These are phyloP conservation scores for Tangara arthus DNA, from an alignment of 2,797 vertebrate species.

Conservation along the genomic window DNA sequence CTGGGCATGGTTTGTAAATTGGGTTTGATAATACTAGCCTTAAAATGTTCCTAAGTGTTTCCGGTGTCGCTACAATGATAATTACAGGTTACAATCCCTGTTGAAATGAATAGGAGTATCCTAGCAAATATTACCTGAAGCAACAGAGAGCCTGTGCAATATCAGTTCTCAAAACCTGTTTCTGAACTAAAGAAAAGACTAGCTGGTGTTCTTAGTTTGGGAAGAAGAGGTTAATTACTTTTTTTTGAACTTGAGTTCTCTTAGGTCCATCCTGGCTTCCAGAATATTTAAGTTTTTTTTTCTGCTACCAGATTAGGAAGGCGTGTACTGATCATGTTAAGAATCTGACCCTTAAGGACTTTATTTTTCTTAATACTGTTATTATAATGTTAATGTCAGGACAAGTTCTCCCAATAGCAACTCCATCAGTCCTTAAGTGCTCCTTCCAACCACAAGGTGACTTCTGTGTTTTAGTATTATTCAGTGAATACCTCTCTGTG, in stretches of 20 bases:
- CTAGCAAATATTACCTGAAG: not conserved
- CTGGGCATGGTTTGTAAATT: not conserved
- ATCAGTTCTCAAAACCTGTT: not conserved
- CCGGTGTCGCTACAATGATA: not conserved
- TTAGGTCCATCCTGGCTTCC: not conserved
- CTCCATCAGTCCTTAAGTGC: not conserved
- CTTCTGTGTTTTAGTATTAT: not conserved
- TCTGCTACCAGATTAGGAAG: not conserved
- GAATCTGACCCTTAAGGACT: not conserved
- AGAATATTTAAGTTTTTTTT: not conserved
- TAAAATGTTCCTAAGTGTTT: not conserved
- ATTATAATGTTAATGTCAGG: not conserved
- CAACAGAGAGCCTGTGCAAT: not conserved
- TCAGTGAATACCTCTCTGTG: not conserved
- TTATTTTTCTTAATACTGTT: not conserved
- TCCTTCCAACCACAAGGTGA: not conserved
- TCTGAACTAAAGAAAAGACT: not conserved
- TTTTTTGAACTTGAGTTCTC: not conserved
- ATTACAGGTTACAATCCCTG: not conserved
- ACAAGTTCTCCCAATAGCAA: not conserved
- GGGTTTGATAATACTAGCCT: not conserved
- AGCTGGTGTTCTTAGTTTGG: not conserved
- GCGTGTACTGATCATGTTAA: not conserved
- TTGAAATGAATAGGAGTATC: not conserved
- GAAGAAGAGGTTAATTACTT: not conserved